These are phyloP conservation scores for Drosophila quinaria DNA, from an alignment of 2,888 invertebrate genomes.

Conservation along the genomic window DNA sequence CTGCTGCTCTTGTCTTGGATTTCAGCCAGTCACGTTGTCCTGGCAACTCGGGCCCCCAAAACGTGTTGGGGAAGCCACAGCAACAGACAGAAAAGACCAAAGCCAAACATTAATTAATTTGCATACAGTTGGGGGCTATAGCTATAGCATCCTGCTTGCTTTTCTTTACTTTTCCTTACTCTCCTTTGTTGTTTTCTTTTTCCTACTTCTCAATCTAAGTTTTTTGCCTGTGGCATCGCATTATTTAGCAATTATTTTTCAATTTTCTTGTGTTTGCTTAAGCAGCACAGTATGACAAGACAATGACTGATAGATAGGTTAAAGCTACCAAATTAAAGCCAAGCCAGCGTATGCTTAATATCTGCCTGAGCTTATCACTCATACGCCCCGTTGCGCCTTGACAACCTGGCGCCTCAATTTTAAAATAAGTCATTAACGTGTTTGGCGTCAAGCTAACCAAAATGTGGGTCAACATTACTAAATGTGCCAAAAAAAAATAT, in stretches of 20 bases:
- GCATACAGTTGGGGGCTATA: conserved; percentile 17
- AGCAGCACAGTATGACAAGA: conserved; percentile 40
- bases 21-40: conserved; percentile 40
- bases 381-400: conserved; percentile 31
- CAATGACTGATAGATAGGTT: conserved; percentile 20
- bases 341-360: conserved; percentile 43
- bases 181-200: background rate
- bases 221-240: conserved; percentile 24
- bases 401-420: conserved; percentile 36
- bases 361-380: conserved; percentile 43
- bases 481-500: conserved; percentile 16
- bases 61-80: conserved; percentile 28
- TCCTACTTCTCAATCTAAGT: background rate
- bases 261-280: conserved; percentile 63
- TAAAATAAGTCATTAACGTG: conserved; percentile 47
- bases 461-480: conserved; percentile 62
- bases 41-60: conserved; percentile 17
- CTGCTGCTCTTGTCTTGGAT: conserved; percentile 4
- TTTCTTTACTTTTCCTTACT: too few relatives aligned
- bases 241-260: conserved; percentile 73
- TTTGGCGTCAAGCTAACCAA: conserved; percentile 19
- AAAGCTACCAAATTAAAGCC: background rate
- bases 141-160: background rate
- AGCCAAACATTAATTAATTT: conserved; percentile 66
- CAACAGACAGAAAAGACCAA: conserved; percentile 3